phyloP scores from a whole-genome alignment of 1,140 invertebrate species.

The Campoletis sonorensis region DNA sequence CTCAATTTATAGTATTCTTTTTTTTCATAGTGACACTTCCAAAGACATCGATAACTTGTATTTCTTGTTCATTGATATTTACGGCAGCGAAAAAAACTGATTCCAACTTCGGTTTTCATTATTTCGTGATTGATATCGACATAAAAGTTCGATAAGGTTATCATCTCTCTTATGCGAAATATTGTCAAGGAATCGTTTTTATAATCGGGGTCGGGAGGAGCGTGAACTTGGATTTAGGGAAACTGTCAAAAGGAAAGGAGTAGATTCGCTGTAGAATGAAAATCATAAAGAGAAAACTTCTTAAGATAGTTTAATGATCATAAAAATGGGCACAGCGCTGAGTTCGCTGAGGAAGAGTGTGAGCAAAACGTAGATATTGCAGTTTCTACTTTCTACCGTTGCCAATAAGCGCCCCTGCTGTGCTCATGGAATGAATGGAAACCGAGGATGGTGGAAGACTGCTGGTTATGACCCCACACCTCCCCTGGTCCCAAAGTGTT shows the following conservation, averaged over 20 bases:
- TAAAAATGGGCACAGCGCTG: not conserved
- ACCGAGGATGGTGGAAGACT: conserved; percentile 54
- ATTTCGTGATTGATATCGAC: too few relatives aligned
- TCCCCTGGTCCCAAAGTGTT: conserved; percentile 49
- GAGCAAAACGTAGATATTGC: not conserved
- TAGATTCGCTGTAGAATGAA: not conserved
- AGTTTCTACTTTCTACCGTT: not conserved
- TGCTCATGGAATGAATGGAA: conserved; percentile 50
- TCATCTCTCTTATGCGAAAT: too few relatives aligned
- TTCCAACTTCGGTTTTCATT: too few relatives aligned
- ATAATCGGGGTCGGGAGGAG: too few relatives aligned
- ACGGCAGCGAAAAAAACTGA: not conserved
- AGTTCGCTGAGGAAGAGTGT: not conserved
- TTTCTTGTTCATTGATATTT: not conserved
- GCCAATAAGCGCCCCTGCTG: not conserved
- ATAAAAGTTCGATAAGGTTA: too few relatives aligned
- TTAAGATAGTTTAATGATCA: not conserved
- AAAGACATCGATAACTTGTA: not conserved
- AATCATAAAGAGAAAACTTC: not conserved
- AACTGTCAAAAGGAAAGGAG: not conserved
- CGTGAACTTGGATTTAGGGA: not conserved
- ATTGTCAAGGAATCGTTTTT: too few relatives aligned
- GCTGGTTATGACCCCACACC: conserved; percentile 50
- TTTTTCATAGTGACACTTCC: not conserved
- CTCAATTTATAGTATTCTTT: too few relatives aligned